Conservation (phyloP, 2,797 vertebrate genomes). For the Phrynocephalus forsythii region DNA sequence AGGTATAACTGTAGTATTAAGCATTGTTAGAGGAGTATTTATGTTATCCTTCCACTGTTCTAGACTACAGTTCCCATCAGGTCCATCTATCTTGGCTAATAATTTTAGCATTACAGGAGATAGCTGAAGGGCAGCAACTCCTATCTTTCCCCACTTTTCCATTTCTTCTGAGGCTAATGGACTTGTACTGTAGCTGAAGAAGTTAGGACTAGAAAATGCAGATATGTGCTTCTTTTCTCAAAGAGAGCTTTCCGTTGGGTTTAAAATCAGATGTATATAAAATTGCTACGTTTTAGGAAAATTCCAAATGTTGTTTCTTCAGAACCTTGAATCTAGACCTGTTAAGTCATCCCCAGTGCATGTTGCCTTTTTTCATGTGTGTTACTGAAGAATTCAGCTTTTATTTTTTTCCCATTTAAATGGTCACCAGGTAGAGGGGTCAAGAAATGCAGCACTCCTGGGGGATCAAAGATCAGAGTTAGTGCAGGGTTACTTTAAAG, state of each 20-base stretch:
- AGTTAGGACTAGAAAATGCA: neutral
- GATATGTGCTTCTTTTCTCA: neutral
- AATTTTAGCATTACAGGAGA: neutral
- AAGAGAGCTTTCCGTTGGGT: neutral
- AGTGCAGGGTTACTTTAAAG: neutral
- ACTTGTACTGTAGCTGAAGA: neutral
- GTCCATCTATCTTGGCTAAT: neutral
- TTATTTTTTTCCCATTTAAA: neutral
- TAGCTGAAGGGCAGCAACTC: neutral
- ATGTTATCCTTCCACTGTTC: neutral
- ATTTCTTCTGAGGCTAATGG: neutral
- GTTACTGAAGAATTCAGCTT: neutral
- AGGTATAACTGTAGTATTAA: neutral
- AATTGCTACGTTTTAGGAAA: neutral
- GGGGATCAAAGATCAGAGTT: neutral
- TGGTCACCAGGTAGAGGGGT: neutral
- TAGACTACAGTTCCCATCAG: neutral
- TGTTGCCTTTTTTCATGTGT: neutral
- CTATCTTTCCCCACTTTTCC: neutral
- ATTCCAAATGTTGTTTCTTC: neutral
- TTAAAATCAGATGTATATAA: neutral
- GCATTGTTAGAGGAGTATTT: neutral
- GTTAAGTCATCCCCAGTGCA: too few species aligned
- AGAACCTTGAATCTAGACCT: neutral
- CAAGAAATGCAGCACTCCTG: neutral